A percentile compares a stretch with the other conserved stretches of the same genome.
Evolutionary conservation across 2,113 vertebrate genomes (phyloP).

Genomic region (Urocitellus parryii): DNA sequence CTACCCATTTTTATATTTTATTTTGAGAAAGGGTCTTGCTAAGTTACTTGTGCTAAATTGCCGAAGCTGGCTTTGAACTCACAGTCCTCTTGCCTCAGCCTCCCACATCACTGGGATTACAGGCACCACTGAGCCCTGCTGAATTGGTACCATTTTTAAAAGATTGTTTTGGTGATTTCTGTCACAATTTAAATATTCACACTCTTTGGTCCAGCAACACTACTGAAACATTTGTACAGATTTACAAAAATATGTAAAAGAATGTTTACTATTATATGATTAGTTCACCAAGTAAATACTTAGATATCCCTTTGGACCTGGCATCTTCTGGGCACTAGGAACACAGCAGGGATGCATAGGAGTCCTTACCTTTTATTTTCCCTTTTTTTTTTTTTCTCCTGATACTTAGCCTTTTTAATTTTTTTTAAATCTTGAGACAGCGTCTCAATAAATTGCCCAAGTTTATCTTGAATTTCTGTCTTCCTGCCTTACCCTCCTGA

Average conservation of each 20-base stretch:
- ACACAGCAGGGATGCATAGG: background rate
- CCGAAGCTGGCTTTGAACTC: no score
- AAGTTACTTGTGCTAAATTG: no score
- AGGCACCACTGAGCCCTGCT: background rate
- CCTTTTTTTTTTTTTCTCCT: no score
- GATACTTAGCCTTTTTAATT: no score
- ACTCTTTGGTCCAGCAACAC: background rate
- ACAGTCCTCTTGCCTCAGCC: no score
- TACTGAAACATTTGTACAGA: slow-evolving; percentile 28
- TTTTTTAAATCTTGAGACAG: no score
- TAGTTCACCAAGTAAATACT: background rate
- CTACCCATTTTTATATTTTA: no score
- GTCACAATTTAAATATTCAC: slow-evolving; percentile 36
- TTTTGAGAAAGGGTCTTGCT: no score
- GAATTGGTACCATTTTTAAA: slow-evolving; percentile 32
- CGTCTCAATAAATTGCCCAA: no score
- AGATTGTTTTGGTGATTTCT: slow-evolving; percentile 15
- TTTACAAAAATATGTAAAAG: slow-evolving; percentile 23
- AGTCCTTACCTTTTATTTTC: background rate
- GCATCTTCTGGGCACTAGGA: background rate
- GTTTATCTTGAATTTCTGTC: no score
- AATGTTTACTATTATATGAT: background rate
- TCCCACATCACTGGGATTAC: no score
- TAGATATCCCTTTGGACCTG: background rate
- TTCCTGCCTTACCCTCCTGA: no score